Conservation (phyloP, 2,113 vertebrate genomes). For the Microcebus jonahi region DNA sequence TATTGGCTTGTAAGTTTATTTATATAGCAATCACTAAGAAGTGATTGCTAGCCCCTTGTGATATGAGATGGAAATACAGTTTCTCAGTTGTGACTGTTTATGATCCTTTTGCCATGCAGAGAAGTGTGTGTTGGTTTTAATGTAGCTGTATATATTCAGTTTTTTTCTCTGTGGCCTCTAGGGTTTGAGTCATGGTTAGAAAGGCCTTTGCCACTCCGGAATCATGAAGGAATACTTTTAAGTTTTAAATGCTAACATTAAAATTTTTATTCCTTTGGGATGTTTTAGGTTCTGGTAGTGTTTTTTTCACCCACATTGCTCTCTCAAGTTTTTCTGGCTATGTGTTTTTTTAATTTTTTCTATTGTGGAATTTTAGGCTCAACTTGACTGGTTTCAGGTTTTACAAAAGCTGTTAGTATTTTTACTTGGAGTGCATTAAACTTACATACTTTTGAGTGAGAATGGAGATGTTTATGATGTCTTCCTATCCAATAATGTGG, state of each 20-base stretch:
- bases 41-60: neutral
- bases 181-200: neutral
- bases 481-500: neutral
- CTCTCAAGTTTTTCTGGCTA: neutral
- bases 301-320: neutral
- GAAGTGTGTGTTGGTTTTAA: neutral
- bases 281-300: neutral
- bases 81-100: neutral
- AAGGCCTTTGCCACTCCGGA: neutral
- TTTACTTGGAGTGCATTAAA: neutral
- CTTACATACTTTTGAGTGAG: neutral
- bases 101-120: neutral
- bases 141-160: neutral
- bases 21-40: neutral
- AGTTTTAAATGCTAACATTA: neutral
- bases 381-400: neutral
- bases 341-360: neutral
- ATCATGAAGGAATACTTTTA: neutral
- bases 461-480: neutral
- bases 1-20: neutral
- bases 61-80: neutral
- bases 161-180: neutral
- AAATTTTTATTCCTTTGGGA: neutral
- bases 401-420: neutral
- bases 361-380: neutral